Conservation (phyloP, 2,888 invertebrate species). For the Ramazzottius varieornatus region DNA sequence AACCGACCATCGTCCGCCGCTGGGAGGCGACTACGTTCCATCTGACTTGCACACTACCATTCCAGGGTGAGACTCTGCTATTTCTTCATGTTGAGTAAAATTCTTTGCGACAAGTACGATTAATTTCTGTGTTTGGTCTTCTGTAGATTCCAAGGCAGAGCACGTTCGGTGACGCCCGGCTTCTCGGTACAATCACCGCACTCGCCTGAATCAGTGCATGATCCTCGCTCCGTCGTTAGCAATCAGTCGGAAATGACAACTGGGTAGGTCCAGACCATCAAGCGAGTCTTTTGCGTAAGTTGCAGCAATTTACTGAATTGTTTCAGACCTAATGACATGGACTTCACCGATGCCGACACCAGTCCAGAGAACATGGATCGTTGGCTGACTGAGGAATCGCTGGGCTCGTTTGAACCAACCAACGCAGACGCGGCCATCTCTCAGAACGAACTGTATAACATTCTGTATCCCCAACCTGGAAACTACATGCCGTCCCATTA, state of each 20-base stretch:
- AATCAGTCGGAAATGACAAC: neutral
- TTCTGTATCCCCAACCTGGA: neutral
- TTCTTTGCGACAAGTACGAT: neutral
- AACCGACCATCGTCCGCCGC: slow-evolving; percentile 15
- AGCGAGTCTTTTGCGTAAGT: neutral
- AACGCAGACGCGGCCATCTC: slow-evolving; percentile 3
- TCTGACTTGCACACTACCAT: neutral
- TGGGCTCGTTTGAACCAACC: neutral
- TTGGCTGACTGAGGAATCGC: neutral
- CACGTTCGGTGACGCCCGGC: neutral
- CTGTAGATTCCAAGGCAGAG: neutral
- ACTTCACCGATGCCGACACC: neutral
- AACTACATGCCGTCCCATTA: neutral
- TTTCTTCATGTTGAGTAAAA: neutral
- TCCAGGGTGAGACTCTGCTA: neutral
- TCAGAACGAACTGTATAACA: neutral
- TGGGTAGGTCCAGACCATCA: neutral
- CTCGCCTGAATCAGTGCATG: neutral
- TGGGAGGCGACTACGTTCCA: neutral
- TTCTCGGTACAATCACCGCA: neutral
- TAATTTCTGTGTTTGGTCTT: too few relatives aligned
- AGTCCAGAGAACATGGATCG: slow-evolving; percentile 2
- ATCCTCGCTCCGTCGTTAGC: neutral
- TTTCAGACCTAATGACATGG: neutral
- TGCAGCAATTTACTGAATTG: too few relatives aligned